Base-by-base conservation (phyloP, 2,113 vertebrate genomes). In the Poeciliopsis turrubarensis region DNA sequence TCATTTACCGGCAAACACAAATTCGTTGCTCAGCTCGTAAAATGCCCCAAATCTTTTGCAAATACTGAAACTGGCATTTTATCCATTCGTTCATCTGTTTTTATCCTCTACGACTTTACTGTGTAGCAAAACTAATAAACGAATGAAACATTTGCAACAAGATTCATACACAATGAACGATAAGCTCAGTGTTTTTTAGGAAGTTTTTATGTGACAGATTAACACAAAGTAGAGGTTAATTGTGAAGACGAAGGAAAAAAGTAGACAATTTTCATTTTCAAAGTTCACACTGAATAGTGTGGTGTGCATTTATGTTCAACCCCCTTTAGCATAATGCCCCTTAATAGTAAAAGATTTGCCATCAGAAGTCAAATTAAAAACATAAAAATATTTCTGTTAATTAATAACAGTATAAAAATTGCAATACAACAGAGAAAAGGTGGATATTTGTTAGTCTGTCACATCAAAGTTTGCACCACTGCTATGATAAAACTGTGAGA, bases 1-100 rank as follows among this genome's bases (percentile, higher is more conserved):
- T 70, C 34, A 25, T 57, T 75, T 17, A 66, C 54, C 64, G 75
- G 66, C 70, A 39, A 68, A 81, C 61, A 63, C 37, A 80, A 65
- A 60, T 66, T 34, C n/a, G 67, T 30, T 47, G 69, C 61, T 71
- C 4, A 25, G 47, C 32, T 67, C 37, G 29, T 63, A 47, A 76
- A 72, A 26, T 14, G 14, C 32, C 11, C 62, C 17, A 80, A 41
- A 75, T 34, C 11, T 34, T 75, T 61, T 15, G n/a, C 27, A 65
- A 82, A 78, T 60, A 37, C 44, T 71, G 60, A 27, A 6, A 1
- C 34, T 19, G 70, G 6, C 26, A 39, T 76, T 68, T 66, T 30
- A 25, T 57, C 3, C 25, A 37, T 80, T 15, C 13, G 41, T 70
- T 67, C 66, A 69, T 57, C 31, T 66, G 27, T 19, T 60, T 68